Evolutionary conservation across 2,888 invertebrate species (phyloP).

Genomic region (Eupsilia transversa): DNA sequence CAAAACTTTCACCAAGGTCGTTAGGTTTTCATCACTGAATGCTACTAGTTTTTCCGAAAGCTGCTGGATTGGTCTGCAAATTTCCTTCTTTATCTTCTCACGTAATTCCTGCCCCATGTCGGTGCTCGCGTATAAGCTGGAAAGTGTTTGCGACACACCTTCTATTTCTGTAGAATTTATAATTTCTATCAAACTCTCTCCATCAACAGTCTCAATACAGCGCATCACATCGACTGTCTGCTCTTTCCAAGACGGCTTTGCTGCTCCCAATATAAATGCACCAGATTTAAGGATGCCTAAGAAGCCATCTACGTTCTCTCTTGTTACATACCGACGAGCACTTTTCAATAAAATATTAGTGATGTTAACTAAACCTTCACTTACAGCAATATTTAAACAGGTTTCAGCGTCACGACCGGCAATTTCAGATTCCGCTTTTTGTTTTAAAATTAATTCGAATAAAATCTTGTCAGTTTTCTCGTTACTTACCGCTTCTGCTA

Average conservation of each 20-base stretch:
- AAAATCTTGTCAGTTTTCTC: constrained; percentile 64
- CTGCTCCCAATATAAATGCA: constrained; percentile 48
- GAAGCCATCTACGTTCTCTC: constrained; percentile 61
- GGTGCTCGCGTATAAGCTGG: constrained; percentile 30
- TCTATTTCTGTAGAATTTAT: constrained; percentile 51
- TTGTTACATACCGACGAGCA: constrained; percentile 52
- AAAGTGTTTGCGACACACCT: constrained; percentile 29
- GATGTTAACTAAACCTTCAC: constrained; percentile 66
- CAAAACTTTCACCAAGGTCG: constrained; percentile 43
- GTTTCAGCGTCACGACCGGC: constrained; percentile 38
- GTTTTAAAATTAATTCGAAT: constrained; percentile 70
- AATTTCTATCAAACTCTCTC: constrained; percentile 42
- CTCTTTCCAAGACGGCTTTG: constrained; percentile 52
- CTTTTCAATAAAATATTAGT: constrained; percentile 63
- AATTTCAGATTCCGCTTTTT: constrained; percentile 31
- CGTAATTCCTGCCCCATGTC: constrained; percentile 34
- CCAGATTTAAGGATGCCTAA: constrained; percentile 54
- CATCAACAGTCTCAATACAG: constrained; percentile 55
- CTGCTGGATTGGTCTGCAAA: constrained; percentile 48
- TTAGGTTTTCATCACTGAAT: constrained; percentile 51
- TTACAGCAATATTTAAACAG: constrained; percentile 61
- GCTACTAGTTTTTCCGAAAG: constrained; percentile 12
- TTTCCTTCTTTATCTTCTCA: constrained; percentile 33
- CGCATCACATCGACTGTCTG: constrained; percentile 47
- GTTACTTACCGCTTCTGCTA: constrained; percentile 53